Base-by-base conservation (phyloP, 2,113 vertebrate species). In the Machaerirhynchus nigripectus region DNA sequence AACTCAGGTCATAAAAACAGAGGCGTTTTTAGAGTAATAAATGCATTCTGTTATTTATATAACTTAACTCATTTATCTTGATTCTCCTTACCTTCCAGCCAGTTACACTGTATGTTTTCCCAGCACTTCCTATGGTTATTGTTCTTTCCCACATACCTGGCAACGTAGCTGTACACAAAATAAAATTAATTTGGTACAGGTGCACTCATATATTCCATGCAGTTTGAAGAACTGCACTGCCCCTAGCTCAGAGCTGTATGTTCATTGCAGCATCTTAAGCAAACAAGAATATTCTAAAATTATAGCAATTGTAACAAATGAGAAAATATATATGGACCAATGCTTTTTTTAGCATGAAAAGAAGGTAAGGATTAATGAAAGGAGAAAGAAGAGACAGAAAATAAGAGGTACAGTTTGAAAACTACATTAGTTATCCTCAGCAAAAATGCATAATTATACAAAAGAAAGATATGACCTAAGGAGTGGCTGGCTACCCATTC, bases 141-240 rank as follows among this genome's bases (percentile, higher is more conserved):
- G 99, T 99, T 98, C 99, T 98, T 30, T 99, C 99, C 99, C 99
- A 99, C 99, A 99, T 99, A 61, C 99, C 99, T 81, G 99, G 99
- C 71, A 99, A 98, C 4, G 98, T 99, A 90, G 99, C 99, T 99
- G 84, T 61, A 86, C 40, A 92, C 50, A 84, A 92, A 96, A 87
- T 53, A 81, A 77, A 85, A 60, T 81, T 52, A 92, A 73, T 44
- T 71, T 37, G 56, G 37, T 95, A 70, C 30, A 74, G 64, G 49
- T 77, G 67, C 71, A 77, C 33, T 80, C 83, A 76, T 19, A 85
- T 80, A 55, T 80, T 64, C 55, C 70, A 42, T 20, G 19, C 44
- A 87, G 67, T 75, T 52, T 79, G 68, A 96, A 96, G 75, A 92
- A 60, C 50, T 81, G 42, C 59, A 70, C 17, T 88, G 68, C 27